Conservation (phyloP, 2,888 invertebrate species). For the Lottia gigantea region DNA sequence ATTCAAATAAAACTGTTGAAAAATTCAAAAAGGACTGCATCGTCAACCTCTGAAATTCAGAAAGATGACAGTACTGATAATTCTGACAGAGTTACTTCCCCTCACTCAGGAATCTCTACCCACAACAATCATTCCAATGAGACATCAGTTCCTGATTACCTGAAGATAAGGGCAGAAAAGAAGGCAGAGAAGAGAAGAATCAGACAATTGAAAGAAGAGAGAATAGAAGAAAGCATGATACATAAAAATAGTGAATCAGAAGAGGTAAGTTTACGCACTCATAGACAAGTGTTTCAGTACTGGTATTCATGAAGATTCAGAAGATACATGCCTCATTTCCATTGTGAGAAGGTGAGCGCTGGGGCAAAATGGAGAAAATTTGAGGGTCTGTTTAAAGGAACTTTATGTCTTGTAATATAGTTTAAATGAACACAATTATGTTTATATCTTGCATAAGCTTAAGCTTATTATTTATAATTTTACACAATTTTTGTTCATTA, state of each 20-base stretch:
- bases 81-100: neutral
- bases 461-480: too few species aligned
- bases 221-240: slow-evolving; percentile 59
- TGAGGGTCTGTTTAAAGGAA: too few species aligned
- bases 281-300: too few species aligned
- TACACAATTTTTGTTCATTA: too few species aligned
- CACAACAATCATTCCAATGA: neutral
- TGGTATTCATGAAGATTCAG: too few species aligned
- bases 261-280: slow-evolving; percentile 30
- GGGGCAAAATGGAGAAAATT: too few species aligned
- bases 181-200: slow-evolving; percentile 19
- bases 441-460: too few species aligned
- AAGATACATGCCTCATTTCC: too few species aligned
- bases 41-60: neutral
- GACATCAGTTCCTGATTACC: neutral
- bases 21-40: neutral
- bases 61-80: neutral
- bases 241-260: slow-evolving; percentile 37
- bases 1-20: neutral
- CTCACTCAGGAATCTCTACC: neutral
- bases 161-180: slow-evolving; percentile 9
- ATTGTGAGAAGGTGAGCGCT: too few species aligned
- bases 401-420: too few species aligned
- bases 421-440: too few species aligned
- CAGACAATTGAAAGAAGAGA: slow-evolving; percentile 39